Base-by-base conservation (phyloP, 1,140 invertebrate species). In the Palaemon carinicauda region DNA sequence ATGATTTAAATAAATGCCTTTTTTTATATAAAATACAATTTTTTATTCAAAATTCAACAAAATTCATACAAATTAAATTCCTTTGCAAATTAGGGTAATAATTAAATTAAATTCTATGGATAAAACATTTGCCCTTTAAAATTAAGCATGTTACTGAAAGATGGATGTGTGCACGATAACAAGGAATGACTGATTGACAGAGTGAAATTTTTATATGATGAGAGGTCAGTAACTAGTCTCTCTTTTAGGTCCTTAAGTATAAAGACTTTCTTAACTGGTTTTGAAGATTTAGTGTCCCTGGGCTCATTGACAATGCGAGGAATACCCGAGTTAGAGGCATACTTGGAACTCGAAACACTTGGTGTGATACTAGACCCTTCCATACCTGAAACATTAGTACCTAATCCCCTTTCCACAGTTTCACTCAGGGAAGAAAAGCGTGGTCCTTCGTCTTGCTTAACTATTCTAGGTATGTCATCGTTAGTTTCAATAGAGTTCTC, bases 291-390 rank as follows among this genome's bases (percentile, higher is more conserved):
- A 29, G 77, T 24, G 15, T 54, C 54, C 9, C 50, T 84, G 21
- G 87, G 56, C 21, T 69, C 51, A 7, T 74, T 17, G 24, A 71
- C 60, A n/a, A 69, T 84, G 41, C 21, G 73, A 79, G 56, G 65
- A 41, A 56, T 73, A 51, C 71, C 65, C 2, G 81, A 60, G 12
- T 33, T 56, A 17, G 69, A 77, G 12, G 53, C 71, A 52, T 87
- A 89, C 31, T 89, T 89, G 1, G 88, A 89, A 60, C 88, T 89
- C 0, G 88, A 89, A 10, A 89, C 88, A 79, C 88, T 89, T 51
- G 88, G 80, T n/a, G 82, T 54, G 14, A 88, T 80, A 50, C 78
- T 81, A 24, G 87, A 33, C 15, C 53, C 82, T 69, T 89, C 88
- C 82, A 82, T 80, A 10, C 80, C 86, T 17, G 88, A 84, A 33